Conservation (phyloP, 2,888 invertebrate genomes). For the Latrodectus hesperus region DNA sequence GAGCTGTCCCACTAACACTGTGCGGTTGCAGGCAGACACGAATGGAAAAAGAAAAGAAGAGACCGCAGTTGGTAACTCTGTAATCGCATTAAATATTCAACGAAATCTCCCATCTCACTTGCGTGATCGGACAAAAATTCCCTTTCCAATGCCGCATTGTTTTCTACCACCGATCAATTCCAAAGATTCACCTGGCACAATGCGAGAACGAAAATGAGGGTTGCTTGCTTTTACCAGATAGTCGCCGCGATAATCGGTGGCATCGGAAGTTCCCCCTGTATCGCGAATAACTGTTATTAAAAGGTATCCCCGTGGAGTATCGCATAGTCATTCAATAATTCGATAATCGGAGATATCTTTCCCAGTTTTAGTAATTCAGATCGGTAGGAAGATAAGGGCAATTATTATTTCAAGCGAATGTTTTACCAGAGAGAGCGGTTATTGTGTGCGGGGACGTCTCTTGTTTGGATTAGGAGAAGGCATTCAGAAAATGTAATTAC, state of each 20-base stretch:
- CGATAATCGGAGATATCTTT: neutral
- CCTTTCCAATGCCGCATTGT: neutral
- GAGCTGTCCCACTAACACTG: too few relatives aligned
- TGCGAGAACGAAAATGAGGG: neutral
- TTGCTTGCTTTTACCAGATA: neutral
- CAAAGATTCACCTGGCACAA: neutral
- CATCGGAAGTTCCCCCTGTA: neutral
- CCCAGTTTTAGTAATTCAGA: neutral
- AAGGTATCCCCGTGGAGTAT: neutral
- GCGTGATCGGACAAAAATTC: neutral
- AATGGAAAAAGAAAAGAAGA: too few relatives aligned
- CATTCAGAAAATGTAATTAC: neutral
- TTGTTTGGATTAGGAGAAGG: neutral
- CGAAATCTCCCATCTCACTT: neutral
- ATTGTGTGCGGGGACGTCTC: neutral
- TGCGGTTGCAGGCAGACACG: too few relatives aligned
- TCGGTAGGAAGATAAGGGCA: neutral
- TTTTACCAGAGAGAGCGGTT: neutral
- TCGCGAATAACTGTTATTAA: neutral
- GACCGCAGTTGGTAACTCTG: too few relatives aligned
- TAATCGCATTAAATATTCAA: too few relatives aligned
- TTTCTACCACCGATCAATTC: conserved; percentile 5
- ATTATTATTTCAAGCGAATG: neutral
- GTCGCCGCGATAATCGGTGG: neutral
- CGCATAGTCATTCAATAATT: neutral